These are phyloP conservation scores for Dendroctonus valens DNA, from an alignment of 1,140 invertebrate genomes.

Conservation along the genomic window DNA sequence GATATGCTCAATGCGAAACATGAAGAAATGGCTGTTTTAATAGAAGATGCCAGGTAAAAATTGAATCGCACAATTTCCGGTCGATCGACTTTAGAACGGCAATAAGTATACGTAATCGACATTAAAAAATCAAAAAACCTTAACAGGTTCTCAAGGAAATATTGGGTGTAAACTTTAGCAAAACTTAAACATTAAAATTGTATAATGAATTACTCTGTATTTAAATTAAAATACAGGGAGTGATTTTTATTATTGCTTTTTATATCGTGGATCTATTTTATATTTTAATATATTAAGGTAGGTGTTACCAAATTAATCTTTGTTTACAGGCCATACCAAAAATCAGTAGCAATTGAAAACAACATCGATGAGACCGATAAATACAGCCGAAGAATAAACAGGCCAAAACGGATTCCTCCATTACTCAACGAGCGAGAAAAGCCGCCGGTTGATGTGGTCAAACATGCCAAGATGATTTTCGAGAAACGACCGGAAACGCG, in stretches of 20 bases:
- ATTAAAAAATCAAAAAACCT: too few relatives aligned
- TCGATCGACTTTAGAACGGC: too few relatives aligned
- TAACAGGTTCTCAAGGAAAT: neutral
- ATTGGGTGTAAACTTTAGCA: too few relatives aligned
- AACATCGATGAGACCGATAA: constrained; percentile 44
- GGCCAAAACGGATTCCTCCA: constrained; percentile 65
- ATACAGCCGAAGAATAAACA: constrained; percentile 48
- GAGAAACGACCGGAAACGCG: constrained; percentile 65
- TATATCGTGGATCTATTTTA: too few relatives aligned
- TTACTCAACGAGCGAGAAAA: constrained; percentile 76
- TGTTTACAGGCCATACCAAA: constrained; percentile 22
- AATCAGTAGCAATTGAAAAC: constrained; percentile 41
- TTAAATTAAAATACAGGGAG: neutral
- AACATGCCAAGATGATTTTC: constrained; percentile 79
- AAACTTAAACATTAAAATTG: too few relatives aligned
- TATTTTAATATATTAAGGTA: too few relatives aligned
- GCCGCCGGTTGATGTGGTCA: constrained; percentile 81
- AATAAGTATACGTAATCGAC: too few relatives aligned
- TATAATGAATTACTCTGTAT: neutral
- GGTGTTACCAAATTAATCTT: neutral
- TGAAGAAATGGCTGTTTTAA: constrained; percentile 17
- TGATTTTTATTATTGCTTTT: too few relatives aligned
- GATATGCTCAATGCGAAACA: constrained; percentile 42
- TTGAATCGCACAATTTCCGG: neutral
- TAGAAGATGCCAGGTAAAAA: constrained; percentile 32